phyloP scores from a whole-genome alignment of 1,140 invertebrate genomes.

The Agrypnia vestita region DNA sequence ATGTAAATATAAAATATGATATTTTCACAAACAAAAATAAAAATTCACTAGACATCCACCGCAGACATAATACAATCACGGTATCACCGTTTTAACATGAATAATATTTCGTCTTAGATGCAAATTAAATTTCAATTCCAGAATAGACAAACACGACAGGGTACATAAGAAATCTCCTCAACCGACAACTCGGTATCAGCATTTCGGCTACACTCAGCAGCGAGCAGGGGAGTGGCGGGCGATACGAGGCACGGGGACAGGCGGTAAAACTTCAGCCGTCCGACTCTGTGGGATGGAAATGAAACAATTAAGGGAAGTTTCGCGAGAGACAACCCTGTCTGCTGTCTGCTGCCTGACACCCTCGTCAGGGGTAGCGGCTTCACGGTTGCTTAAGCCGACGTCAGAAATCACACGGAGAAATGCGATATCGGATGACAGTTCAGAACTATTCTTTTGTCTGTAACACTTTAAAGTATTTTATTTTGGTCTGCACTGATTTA shows the following conservation, averaged over 20 bases:
- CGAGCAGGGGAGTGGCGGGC: background rate
- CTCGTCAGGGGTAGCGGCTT: slow-evolving; percentile 1
- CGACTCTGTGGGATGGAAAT: slow-evolving; percentile 40
- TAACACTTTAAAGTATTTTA: too few species aligned
- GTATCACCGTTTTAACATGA: too few species aligned
- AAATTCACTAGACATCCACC: too few species aligned
- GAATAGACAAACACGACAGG: slow-evolving; percentile 7
- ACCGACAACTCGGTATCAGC: slow-evolving; percentile 18
- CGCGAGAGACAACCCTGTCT: slow-evolving; percentile 28
- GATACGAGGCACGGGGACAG: slow-evolving; percentile 10
- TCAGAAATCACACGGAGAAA: slow-evolving; percentile 20
- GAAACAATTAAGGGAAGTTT: slow-evolving; percentile 41
- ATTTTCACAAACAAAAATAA: too few species aligned
- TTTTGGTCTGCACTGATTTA: too few species aligned
- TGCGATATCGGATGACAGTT: too few species aligned
- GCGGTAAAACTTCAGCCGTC: slow-evolving; percentile 27
- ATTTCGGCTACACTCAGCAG: background rate
- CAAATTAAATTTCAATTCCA: slow-evolving; percentile 29
- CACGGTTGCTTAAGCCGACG: slow-evolving; percentile 3
- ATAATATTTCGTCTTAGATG: background rate
- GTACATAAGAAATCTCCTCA: slow-evolving; percentile 10
- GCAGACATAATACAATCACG: too few species aligned
- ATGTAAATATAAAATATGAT: too few species aligned
- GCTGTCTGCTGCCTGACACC: slow-evolving; percentile 35
- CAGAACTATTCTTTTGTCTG: too few species aligned